phyloP scores from a whole-genome alignment of 2,797 vertebrate genomes.

The Rhabdophis nuchalis region DNA sequence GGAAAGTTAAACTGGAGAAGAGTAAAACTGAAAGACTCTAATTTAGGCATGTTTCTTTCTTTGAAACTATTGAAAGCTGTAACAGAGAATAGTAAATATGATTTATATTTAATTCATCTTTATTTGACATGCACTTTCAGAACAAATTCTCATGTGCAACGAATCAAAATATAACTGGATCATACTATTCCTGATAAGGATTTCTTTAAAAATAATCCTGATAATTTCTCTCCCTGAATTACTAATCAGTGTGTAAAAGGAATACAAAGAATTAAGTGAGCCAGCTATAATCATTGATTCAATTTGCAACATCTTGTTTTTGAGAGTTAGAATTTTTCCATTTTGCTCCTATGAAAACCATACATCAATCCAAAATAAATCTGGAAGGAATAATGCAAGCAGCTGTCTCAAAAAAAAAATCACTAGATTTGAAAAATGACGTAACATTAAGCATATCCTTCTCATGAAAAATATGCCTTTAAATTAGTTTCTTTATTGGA shows the following conservation, averaged over 20 bases:
- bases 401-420: neutral
- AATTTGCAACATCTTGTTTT: neutral
- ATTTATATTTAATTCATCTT: neutral
- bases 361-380: neutral
- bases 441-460: neutral
- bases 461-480: neutral
- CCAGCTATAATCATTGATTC: neutral
- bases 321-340: neutral
- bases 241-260: neutral
- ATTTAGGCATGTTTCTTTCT: neutral
- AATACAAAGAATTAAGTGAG: neutral
- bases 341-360: neutral
- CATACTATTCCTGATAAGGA: neutral
- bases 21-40: neutral
- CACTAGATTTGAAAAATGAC: neutral
- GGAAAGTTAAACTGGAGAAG: neutral
- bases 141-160: neutral
- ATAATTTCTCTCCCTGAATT: neutral
- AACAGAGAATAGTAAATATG: neutral
- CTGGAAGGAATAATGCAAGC: neutral
- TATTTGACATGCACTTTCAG: neutral
- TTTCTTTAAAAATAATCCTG: neutral
- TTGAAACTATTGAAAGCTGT: neutral
- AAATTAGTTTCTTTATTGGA: neutral
- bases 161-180: neutral